Conservation (phyloP, 2,797 vertebrate genomes). For the Odontamblyopus rebecca region DNA sequence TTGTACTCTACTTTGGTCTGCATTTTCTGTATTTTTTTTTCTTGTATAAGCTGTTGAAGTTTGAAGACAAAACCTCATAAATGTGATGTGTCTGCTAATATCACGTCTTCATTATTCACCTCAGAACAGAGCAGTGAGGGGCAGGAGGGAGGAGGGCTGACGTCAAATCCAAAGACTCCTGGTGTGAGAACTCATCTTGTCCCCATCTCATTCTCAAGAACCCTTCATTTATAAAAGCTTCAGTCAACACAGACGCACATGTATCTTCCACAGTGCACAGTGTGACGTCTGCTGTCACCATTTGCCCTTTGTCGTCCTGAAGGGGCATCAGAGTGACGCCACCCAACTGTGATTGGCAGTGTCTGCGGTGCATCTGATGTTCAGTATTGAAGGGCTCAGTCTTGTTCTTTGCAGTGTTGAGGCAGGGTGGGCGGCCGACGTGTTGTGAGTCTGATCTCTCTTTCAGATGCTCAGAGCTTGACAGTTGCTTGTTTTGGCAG, state of each 20-base stretch:
- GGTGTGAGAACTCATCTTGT: conserved; percentile 1
- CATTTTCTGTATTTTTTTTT: neutral
- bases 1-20: neutral
- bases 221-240: neutral
- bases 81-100: neutral
- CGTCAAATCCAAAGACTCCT: conserved; percentile 1
- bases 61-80: neutral
- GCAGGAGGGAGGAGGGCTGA: neutral
- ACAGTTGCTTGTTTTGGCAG: conserved; percentile 74
- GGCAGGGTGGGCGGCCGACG: conserved; percentile 37
- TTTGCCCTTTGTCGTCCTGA: conserved; percentile 21
- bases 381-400: conserved; percentile 43
- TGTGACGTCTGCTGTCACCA: conserved; percentile 21
- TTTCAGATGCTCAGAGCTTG: conserved; percentile 67
- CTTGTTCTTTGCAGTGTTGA: conserved; percentile 15
- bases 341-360: conserved; percentile 25
- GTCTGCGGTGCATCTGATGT: conserved; percentile 47
- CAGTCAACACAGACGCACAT: neutral
- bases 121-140: neutral
- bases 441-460: conserved; percentile 66
- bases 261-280: neutral
- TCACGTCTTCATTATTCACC: neutral
- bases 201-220: neutral
- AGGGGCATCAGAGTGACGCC: conserved; percentile 14
- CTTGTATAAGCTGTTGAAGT: neutral